Evolutionary conservation across 2,888 invertebrate species (phyloP), one percentile per base, ranked within the genome.

Genomic region (Imbricaverruca yamaguchii): DNA sequence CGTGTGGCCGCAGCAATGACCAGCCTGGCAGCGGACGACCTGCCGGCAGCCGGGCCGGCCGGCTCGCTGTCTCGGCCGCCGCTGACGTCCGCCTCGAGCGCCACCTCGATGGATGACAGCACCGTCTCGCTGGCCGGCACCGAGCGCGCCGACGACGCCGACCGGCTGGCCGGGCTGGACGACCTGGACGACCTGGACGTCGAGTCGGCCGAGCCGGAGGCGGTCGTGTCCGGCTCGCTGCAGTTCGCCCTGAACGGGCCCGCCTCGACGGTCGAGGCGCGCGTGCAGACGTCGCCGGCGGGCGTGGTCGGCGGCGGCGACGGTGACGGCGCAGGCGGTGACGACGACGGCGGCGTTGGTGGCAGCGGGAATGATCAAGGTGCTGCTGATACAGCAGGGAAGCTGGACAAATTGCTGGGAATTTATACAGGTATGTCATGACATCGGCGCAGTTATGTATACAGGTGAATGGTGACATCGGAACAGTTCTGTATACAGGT

Each of bases 101-200:
- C 25, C 39, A 18, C 53, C 53, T 74, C 74, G 4, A 74, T 74
- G 18, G 74, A 74, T 53, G 74, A 74, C 74, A 74, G 74, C 74
- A 74, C 74, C 74, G 74, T 74, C 13, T 74, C 74, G 18, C 39
- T 74, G 53, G 74, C 74, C 2, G 74, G 74, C 74, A 74, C 74
- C 6, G 74, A 74, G 23, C 74, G 53, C 53, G 8, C 53, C 53
- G 74, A 74, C 53, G 8, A 3, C 18, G 74, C 15, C 53, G 67
- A 67, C 67, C 67, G 39, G 39, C 59, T 59, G 53, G 21, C 74
- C 15, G 74, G 18, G 53, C 53, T 18, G 53, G 11, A 9, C 18
- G 53, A 39, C 18, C 3, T 7, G 6, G 69, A 8, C 69, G 39
- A 53, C 74, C 53, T 53, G 18, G 74, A 53, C 8, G 39, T 0